phyloP scores from a whole-genome alignment of 2,113 vertebrate genomes.

The Python bivittatus region DNA sequence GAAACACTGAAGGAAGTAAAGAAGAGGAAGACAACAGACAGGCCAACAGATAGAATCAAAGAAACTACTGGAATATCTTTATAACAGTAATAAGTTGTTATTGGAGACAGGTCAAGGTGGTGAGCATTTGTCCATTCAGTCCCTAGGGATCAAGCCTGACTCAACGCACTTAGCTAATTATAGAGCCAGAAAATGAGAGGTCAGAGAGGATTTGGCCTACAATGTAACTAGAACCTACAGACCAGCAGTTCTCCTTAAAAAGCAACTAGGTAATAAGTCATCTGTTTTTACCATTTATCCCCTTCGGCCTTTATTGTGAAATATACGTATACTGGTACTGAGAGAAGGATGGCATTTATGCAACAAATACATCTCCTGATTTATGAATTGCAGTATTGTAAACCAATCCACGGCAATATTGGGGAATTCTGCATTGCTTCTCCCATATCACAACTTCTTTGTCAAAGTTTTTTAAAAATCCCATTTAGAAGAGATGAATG shows the following conservation, averaged over 20 bases:
- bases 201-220: neutral
- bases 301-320: constrained; percentile 1
- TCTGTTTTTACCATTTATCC: neutral
- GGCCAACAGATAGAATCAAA: neutral
- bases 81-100: neutral
- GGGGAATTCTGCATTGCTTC: neutral
- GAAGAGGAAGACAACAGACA: neutral
- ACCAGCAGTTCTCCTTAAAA: neutral
- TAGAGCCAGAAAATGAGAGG: neutral
- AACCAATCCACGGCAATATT: neutral
- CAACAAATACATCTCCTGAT: constrained; percentile 32
- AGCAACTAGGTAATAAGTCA: neutral
- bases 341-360: constrained; percentile 19
- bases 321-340: neutral
- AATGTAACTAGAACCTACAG: neutral
- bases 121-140: neutral
- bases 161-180: neutral
- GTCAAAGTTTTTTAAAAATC: constrained; percentile 31
- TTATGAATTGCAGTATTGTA: neutral
- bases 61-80: neutral
- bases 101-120: neutral
- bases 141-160: neutral
- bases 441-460: neutral
- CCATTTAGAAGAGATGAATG: constrained; percentile 65
- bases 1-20: neutral